These are phyloP conservation scores for Hydrotaea diabolus DNA, from an alignment of 2,888 invertebrate genomes.

Conservation along the genomic window DNA sequence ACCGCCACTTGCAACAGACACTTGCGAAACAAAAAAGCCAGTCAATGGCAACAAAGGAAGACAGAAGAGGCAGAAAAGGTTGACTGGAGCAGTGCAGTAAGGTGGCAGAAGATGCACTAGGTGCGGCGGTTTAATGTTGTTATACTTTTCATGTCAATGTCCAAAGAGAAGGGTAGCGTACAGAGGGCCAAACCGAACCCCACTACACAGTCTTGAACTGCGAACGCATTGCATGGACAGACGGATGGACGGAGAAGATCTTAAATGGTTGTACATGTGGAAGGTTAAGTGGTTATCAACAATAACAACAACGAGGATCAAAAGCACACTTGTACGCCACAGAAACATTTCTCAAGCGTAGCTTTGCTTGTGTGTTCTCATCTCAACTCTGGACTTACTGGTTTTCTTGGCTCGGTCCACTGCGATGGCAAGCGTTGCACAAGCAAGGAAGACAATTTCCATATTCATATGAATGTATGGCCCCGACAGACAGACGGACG, in stretches of 20 bases:
- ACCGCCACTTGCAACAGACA: conserved; percentile 22
- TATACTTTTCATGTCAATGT: neutral
- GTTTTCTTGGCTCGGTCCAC: conserved; percentile 11
- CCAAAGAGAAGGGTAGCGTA: neutral
- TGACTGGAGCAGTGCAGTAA: neutral
- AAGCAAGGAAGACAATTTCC: conserved; percentile 38
- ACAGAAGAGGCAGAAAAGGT: conserved; percentile 25
- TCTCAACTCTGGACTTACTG: conserved; percentile 25
- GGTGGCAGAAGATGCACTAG: conserved; percentile 27
- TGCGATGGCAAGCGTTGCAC: neutral
- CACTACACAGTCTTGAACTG: neutral
- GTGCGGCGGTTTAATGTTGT: conserved; percentile 43
- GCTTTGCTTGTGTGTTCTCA: neutral
- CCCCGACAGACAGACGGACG: neutral
- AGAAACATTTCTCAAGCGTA: neutral
- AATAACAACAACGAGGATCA: conserved; percentile 40
- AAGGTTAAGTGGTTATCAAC: conserved; percentile 65
- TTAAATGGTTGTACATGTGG: conserved; percentile 49
- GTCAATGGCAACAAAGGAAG: neutral
- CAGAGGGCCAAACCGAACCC: neutral
- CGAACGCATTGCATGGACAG: neutral
- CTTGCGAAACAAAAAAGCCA: neutral
- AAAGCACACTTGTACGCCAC: conserved; percentile 30
- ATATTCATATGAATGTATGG: conserved; percentile 30
- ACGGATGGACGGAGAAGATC: conserved; percentile 16